Evolutionary conservation across 2,113 vertebrate genomes (phyloP).

Genomic region (Ibidorhyncha struthersii): DNA sequence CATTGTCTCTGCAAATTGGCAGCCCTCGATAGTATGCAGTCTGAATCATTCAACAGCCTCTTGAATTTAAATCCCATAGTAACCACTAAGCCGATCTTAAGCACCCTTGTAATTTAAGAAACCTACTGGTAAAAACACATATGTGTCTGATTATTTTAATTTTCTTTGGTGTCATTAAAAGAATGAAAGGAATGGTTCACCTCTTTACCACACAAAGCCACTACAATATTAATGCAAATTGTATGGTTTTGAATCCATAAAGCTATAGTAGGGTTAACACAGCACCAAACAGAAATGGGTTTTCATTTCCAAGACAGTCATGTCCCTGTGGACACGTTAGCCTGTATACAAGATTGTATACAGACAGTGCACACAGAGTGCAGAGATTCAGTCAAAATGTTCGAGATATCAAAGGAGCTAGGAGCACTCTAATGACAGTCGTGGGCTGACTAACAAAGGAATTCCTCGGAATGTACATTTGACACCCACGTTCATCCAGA

Average conservation of each 20-base stretch:
- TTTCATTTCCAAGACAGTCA: neutral
- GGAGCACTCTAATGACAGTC: slow-evolving; percentile 35
- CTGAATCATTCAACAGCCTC: slow-evolving; percentile 39
- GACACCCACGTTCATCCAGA: slow-evolving; percentile 19
- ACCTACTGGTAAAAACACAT: neutral
- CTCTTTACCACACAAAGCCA: neutral
- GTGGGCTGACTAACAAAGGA: slow-evolving; percentile 70
- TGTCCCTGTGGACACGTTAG: neutral
- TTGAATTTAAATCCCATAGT: slow-evolving; percentile 14
- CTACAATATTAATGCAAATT: neutral
- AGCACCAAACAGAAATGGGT: neutral
- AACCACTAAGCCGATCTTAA: neutral
- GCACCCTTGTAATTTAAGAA: neutral
- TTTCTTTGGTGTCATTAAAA: neutral
- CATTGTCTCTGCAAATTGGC: slow-evolving; percentile 39
- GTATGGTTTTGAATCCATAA: neutral
- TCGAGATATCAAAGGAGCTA: neutral
- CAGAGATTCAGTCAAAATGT: slow-evolving; percentile 6
- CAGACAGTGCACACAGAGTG: neutral
- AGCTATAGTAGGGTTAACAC: neutral
- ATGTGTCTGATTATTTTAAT: neutral
- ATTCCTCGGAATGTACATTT: slow-evolving; percentile 11
- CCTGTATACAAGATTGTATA: neutral
- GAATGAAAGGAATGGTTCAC: neutral
- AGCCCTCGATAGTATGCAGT: neutral